A percentile compares a stretch with the other conserved stretches of the same genome.
phyloP scores from a whole-genome alignment of 2,797 vertebrate genomes.

The Lophius americanus region DNA sequence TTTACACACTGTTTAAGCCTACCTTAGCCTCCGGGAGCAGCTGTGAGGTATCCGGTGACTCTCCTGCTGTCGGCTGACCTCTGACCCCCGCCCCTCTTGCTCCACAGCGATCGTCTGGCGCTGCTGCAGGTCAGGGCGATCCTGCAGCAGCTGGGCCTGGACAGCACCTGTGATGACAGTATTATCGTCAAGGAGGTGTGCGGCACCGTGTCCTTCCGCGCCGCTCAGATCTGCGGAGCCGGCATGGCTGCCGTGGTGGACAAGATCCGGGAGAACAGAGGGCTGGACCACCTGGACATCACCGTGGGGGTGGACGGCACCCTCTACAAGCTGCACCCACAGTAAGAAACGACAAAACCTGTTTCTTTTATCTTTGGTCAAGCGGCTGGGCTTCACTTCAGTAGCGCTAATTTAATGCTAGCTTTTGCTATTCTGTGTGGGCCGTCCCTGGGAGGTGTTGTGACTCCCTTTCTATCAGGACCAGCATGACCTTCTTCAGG shows the following conservation, averaged over 20 bases:
- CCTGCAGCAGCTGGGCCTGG: conserved; percentile 95
- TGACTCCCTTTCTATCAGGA: no score
- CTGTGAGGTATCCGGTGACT: conserved; percentile 63
- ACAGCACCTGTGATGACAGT: conserved; percentile 97
- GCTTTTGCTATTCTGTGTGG: no score
- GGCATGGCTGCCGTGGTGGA: conserved; percentile 97
- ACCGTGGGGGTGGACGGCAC: conserved; percentile 97
- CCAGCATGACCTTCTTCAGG: no score
- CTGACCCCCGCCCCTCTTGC: conserved; percentile 29
- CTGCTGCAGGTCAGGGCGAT: conserved; percentile 95
- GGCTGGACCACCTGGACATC: conserved; percentile 89
- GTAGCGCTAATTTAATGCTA: no score
- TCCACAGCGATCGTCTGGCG: conserved; percentile 91
- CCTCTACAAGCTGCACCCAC: conserved; percentile 97
- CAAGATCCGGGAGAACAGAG: conserved; percentile 96
- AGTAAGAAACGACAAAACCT: conserved; percentile 82
- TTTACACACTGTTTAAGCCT: conserved; percentile 45
- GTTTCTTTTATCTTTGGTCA: no score
- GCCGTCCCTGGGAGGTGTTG: no score
- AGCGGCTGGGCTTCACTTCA: no score
- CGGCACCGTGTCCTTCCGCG: conserved; percentile 89
- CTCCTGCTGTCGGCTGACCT: conserved; percentile 58
- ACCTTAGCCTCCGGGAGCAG: conserved; percentile 63
- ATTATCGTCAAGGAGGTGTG: conserved; percentile 98
- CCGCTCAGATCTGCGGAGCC: conserved; percentile 93